Evolutionary conservation across 2,113 vertebrate species (phyloP).

Genomic region (Odobenus rosmarus): DNA sequence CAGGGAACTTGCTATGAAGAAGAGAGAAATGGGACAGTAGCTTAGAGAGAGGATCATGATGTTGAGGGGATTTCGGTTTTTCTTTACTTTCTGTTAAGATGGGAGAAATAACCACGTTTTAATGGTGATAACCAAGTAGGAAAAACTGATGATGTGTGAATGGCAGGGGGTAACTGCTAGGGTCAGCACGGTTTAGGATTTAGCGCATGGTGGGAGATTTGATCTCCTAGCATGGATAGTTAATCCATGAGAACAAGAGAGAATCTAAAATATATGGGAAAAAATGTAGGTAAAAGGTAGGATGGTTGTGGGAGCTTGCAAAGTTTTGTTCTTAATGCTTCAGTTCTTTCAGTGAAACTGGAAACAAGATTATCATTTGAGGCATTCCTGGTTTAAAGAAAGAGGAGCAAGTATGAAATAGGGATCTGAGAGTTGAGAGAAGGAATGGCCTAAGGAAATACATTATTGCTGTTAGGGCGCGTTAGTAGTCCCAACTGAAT

Average conservation of each 20-base stretch:
- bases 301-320: not conserved
- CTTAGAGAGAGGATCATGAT: not conserved
- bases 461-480: not conserved
- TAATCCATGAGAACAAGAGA: not conserved
- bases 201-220: not conserved
- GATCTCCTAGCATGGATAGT: not conserved
- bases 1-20: not conserved
- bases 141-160: not conserved
- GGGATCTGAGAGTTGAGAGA: not conserved
- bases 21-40: not conserved
- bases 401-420: not conserved
- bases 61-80: not conserved
- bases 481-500: not conserved
- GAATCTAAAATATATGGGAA: not conserved
- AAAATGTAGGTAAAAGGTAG: not conserved
- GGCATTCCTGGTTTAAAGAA: not conserved
- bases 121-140: not conserved
- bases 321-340: not conserved
- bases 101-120: not conserved
- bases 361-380: not conserved
- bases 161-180: not conserved
- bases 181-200: not conserved
- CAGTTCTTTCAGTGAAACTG: not conserved
- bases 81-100: not conserved
- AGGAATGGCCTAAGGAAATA: slow-evolving; percentile 10